These are phyloP conservation scores for Ctenoplectra terminalis DNA, from an alignment of 1,140 invertebrate species.

Conservation along the genomic window DNA sequence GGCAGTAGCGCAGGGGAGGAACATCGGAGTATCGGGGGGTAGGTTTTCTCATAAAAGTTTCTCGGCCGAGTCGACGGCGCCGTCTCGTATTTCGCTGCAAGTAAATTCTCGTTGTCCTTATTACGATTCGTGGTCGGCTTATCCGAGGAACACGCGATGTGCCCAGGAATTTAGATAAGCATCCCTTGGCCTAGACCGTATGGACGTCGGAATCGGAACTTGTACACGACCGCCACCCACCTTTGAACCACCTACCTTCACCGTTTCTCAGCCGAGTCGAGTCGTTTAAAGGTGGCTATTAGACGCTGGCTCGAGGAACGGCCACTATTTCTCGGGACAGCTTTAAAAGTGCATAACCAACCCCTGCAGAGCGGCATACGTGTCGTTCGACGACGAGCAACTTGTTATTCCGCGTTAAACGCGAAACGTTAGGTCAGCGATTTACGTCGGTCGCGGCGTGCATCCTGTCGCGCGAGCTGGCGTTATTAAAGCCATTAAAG, in stretches of 20 bases:
- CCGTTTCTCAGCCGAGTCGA: not conserved
- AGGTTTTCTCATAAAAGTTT: conserved; percentile 46
- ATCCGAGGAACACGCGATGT: conserved; percentile 71
- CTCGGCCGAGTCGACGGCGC: conserved; percentile 18
- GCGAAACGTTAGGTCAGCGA: conserved; percentile 26
- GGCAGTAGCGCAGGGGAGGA: no score
- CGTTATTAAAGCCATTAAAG: conserved; percentile 66
- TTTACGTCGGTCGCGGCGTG: conserved; percentile 43
- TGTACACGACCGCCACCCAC: not conserved
- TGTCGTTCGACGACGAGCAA: not conserved
- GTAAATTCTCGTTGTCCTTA: conserved; percentile 71
- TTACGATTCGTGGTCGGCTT: conserved; percentile 64
- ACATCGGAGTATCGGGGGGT: no score
- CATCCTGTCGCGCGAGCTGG: conserved; percentile 28
- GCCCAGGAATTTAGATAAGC: conserved; percentile 62
- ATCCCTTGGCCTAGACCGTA: conserved; percentile 61
- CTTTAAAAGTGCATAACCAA: conserved; percentile 5
- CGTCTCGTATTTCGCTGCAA: conserved; percentile 57
- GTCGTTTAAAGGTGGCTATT: conserved; percentile 42
- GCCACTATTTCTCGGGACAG: not conserved
- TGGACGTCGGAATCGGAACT: conserved; percentile 34
- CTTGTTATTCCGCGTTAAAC: conserved; percentile 5
- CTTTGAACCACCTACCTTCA: not conserved
- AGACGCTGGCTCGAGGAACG: not conserved
- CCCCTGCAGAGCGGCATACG: not conserved